Percentiles rank a stretch among this genome's conserved stretches.
These are phyloP conservation scores for Zoanthus gigantus DNA, from an alignment of 92 coral and sea anemone species.

Conservation along the genomic window DNA sequence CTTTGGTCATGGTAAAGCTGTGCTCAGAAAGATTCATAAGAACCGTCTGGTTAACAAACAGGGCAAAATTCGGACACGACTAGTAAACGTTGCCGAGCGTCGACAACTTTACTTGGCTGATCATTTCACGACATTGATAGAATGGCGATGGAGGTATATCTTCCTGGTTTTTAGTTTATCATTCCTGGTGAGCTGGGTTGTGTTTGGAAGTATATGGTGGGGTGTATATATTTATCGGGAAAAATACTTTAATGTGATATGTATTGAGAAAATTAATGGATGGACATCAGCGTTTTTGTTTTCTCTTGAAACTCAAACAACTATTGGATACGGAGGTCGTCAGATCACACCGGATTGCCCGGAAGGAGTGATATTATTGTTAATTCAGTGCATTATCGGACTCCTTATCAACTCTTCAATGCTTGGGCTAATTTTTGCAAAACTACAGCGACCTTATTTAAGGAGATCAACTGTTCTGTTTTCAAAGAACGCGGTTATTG, in stretches of 20 bases:
- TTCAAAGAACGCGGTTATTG: slow-evolving; percentile 74
- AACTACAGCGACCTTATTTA: slow-evolving; percentile 74
- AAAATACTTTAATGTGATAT: slow-evolving; percentile 50
- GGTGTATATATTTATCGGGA: slow-evolving; percentile 77
- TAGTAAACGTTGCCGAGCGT: slow-evolving; percentile 77
- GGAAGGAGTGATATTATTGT: slow-evolving; percentile 73
- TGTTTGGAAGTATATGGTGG: slow-evolving; percentile 95
- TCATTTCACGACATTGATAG: slow-evolving; percentile 94
- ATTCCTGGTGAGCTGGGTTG: slow-evolving; percentile 85
- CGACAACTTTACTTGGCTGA: slow-evolving; percentile 83
- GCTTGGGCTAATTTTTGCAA: slow-evolving; percentile 80
- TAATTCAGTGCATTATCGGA: slow-evolving; percentile 79
- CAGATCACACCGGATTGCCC: slow-evolving; percentile 85
- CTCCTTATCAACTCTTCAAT: slow-evolving; percentile 74
- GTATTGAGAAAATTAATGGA: slow-evolving; percentile 83
- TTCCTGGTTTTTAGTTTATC: slow-evolving; percentile 79
- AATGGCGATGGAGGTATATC: slow-evolving; percentile 94
- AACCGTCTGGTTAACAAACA: slow-evolving; percentile 83
- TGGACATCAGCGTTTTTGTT: slow-evolving; percentile 81
- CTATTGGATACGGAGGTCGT: slow-evolving; percentile 82
- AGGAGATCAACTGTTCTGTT: slow-evolving; percentile 70
- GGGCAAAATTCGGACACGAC: slow-evolving; percentile 76
- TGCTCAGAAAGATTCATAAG: slow-evolving; percentile 73
- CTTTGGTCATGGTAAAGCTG: slow-evolving; percentile 68
- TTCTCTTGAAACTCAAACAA: slow-evolving; percentile 85